A percentile compares a stretch with the other conserved stretches of the same genome.
phyloP scores from a whole-genome alignment of 2,888 invertebrate species.

The Trichopoda pennipes region DNA sequence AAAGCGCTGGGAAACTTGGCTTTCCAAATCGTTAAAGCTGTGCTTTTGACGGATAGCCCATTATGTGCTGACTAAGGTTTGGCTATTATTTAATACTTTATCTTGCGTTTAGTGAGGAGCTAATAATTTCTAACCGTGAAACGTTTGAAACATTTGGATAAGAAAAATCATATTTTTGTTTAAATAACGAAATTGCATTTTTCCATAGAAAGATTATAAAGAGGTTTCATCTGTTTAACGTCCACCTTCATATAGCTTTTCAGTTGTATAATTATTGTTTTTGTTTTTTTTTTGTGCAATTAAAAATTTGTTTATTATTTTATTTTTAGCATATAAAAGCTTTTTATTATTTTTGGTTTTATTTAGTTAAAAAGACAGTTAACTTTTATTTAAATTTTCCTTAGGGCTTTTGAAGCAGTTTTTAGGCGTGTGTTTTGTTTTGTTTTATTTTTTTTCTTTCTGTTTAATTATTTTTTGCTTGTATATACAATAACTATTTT shows the following conservation, averaged over 20 bases:
- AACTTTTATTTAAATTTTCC: slow-evolving; percentile 54
- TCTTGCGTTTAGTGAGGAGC: too few relatives aligned
- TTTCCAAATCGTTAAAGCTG: too few relatives aligned
- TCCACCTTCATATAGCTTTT: slow-evolving; percentile 29
- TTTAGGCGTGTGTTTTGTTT: slow-evolving; percentile 62
- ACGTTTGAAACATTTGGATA: too few relatives aligned
- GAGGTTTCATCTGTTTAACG: background rate
- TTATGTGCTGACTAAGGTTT: too few relatives aligned
- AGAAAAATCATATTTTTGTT: too few relatives aligned
- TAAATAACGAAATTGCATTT: background rate
- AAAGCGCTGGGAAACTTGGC: too few relatives aligned
- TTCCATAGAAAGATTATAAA: background rate
- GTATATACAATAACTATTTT: slow-evolving; percentile 46
- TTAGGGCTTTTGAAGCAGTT: slow-evolving; percentile 66
- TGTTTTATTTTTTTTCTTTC: slow-evolving; percentile 17
- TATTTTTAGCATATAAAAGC: slow-evolving; percentile 61
- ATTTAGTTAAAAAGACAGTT: slow-evolving; percentile 65
- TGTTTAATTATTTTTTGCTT: slow-evolving; percentile 30
- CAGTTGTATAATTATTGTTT: slow-evolving; percentile 59
- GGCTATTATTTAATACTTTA: too few relatives aligned
- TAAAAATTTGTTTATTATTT: slow-evolving; percentile 51
- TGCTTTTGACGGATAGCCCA: too few relatives aligned
- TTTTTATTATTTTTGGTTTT: slow-evolving; percentile 45
- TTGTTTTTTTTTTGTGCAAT: slow-evolving; percentile 27
- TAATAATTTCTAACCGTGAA: too few relatives aligned